Evolutionary conservation across 2,113 vertebrate genomes (phyloP), one percentile per base, ranked within the genome.

Genomic region (Percopsis transmontana): DNA sequence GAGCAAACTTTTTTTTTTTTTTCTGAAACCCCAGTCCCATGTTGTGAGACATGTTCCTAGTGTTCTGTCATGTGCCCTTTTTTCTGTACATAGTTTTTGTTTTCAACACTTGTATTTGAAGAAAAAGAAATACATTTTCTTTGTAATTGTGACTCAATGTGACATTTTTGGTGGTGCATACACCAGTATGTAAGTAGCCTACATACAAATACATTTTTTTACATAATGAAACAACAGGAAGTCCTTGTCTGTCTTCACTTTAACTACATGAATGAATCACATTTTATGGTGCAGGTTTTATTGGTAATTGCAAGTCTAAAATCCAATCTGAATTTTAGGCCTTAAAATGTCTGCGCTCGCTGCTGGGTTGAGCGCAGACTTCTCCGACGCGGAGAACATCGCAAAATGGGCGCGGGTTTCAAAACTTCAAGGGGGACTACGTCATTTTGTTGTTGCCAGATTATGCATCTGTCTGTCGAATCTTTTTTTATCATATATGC

Each of bases 171-270:
- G n/a, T 85, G 90, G 89, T 89, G 89, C 72, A 68, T 87, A 84
- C 89, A 90, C 88, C 90, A 86, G 72, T 91, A 88, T 90, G 86
- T 90, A 89, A 90, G 80, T 89, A n/a, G n/a, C n/a, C n/a, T n/a
- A 90, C 88, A 87, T 89, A 90, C 84, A 90, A 89, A 92, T 92
- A 89, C 66, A 85, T 87, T 90, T 90, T 92, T 93, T 88, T 80
- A 84, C 90, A 88, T 88, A 89, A 86, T 68, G 13, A 62, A 19
- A 71, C n/a, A 47, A 40, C 16, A 33, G 27, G 55, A 39, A 55
- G 15, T 70, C 74, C 39, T 10, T 74, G 59, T 83, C 56, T 81
- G 19, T 44, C 27, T 85, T 82, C 8, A 57, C 75, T 68, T 13
- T 52, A 13, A 42, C 2, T 5, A 21, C 51, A 23, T 13, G 20